Evolutionary conservation across 2,888 invertebrate genomes (phyloP).

Genomic region (Trachelus iudaicus): DNA sequence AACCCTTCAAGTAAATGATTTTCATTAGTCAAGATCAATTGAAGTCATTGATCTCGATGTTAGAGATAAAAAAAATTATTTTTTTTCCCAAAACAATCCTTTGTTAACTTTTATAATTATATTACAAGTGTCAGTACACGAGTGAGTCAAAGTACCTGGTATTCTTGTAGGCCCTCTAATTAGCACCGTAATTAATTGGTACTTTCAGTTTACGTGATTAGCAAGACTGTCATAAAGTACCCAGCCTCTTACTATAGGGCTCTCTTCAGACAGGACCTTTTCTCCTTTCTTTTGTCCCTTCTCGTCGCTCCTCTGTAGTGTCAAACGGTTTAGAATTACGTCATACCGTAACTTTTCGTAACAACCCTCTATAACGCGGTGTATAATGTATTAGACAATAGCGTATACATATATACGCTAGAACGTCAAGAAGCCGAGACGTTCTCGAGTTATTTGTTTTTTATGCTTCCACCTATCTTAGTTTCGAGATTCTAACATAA

Average conservation of each 20-base stretch:
- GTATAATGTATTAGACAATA: background rate
- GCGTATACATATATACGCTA: background rate
- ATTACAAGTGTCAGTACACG: background rate
- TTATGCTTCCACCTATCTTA: background rate
- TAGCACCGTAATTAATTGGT: conserved; percentile 53
- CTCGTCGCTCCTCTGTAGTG: conserved; percentile 23
- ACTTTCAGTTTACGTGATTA: conserved; percentile 30
- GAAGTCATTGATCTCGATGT: background rate
- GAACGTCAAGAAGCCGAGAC: background rate
- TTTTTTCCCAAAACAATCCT: background rate
- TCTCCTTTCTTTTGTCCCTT: conserved; percentile 12
- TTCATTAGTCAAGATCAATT: background rate
- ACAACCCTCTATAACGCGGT: background rate
- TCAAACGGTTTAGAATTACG: conserved; percentile 36
- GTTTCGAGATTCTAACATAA: background rate
- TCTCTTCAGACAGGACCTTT: conserved; percentile 13
- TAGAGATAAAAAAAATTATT: background rate
- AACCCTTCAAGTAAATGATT: background rate
- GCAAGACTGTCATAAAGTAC: conserved; percentile 6
- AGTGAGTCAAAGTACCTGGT: background rate
- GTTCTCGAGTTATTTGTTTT: background rate
- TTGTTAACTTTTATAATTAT: background rate
- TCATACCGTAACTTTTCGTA: conserved; percentile 8
- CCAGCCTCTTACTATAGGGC: conserved; percentile 11
- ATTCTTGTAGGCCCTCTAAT: conserved; percentile 32